phyloP scores from a whole-genome alignment of 2,113 vertebrate species.

The Nycticebus coucang region DNA sequence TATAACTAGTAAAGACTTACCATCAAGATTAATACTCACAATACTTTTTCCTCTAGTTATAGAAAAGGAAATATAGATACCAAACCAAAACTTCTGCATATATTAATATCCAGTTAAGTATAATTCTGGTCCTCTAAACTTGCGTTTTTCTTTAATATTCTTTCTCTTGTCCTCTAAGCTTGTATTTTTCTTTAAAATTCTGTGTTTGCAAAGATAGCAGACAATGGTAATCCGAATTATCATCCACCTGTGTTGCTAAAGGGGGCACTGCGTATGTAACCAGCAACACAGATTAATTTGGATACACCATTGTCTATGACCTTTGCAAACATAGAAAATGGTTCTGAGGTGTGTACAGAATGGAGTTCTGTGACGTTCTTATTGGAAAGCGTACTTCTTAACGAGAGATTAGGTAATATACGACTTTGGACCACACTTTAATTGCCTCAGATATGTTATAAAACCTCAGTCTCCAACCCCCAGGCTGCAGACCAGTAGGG shows the following conservation, averaged over 20 bases:
- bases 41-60: slow-evolving; percentile 37
- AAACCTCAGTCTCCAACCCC: not conserved
- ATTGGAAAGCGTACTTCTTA: not conserved
- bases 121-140: not conserved
- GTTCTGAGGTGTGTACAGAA: not conserved
- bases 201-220: not conserved
- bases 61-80: not conserved
- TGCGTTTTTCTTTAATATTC: not conserved
- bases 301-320: not conserved
- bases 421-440: not conserved
- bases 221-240: not conserved
- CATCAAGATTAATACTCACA: not conserved
- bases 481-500: too few relatives aligned
- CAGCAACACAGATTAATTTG: not conserved
- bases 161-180: not conserved
- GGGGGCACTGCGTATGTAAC: not conserved
- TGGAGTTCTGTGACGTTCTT: not conserved
- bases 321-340: not conserved
- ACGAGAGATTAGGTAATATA: slow-evolving; percentile 33
- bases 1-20: not conserved
- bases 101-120: not conserved
- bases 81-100: not conserved
- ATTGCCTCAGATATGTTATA: slow-evolving; percentile 27
- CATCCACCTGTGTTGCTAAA: not conserved
- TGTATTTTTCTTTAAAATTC: not conserved